Base-by-base conservation (phyloP, 2,888 invertebrate species). In the Cheiracanthium punctorium region DNA sequence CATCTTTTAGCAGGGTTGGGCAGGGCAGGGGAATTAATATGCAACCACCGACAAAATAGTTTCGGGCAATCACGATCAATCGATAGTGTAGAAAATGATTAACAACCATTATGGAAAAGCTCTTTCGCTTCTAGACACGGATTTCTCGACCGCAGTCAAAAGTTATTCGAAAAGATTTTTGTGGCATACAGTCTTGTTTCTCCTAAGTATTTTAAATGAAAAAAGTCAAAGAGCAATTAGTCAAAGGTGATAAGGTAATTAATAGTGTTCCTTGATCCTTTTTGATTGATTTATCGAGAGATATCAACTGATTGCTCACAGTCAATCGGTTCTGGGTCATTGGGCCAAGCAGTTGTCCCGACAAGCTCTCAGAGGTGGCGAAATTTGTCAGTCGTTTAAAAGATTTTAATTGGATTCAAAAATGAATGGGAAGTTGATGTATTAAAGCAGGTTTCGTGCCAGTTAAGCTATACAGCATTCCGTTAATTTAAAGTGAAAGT, bases 181-280 rank as follows among this genome's bases (percentile, higher is more conserved):
- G 4, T 58, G 58, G 12, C 24, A 7, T 24, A 5, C 58, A 24
- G 20, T 7, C 4, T 24, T 24, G n/a, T 37, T 58, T 24, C 12
- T 17, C 12, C n/a, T n/a, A n/a, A n/a, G n/a, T n/a, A n/a, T n/a
- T n/a, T n/a, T n/a, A n/a, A n/a, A n/a, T n/a, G n/a, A 58, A 58
- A 24, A 24, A 24, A 58, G 58, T 7, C n/a, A 58, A 58, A 58
- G 58, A 58, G 4, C 58, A 58, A 58, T 58, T 58, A 58, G 5
- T 58, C 58, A 58, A 17, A 20, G 58, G 58, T 58, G 58, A 58
- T 58, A 58, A 58, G 24, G 24, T 7, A 58, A 58, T 58, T 58
- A 58, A 58, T 58, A 24, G 1, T 20, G 58, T 58, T 58, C 5
- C 58, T 58, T 24, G 58, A 58, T 58, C 17, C 24, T 20, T 58